These are phyloP conservation scores for Nineta flava DNA, from an alignment of 2,888 invertebrate genomes.

Conservation along the genomic window DNA sequence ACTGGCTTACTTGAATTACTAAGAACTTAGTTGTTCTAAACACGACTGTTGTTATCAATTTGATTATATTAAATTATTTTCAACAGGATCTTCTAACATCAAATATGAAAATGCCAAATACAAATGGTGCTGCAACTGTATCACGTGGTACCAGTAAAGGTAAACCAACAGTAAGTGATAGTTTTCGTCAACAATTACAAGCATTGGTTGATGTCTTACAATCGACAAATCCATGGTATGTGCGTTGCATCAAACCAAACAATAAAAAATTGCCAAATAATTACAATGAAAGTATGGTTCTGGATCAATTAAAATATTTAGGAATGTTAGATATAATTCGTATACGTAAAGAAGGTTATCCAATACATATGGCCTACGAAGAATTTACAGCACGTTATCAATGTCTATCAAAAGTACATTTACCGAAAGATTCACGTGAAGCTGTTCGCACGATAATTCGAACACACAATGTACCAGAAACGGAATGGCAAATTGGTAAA, in stretches of 20 bases:
- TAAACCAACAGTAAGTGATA: slow-evolving; percentile 79
- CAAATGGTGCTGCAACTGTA: slow-evolving; percentile 35
- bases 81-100: slow-evolving; percentile 21
- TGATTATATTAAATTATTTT: background rate
- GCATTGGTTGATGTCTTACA: slow-evolving; percentile 79
- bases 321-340: slow-evolving; percentile 89
- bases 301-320: slow-evolving; percentile 76
- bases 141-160: slow-evolving; percentile 78
- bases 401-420: slow-evolving; percentile 40
- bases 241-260: slow-evolving; percentile 86
- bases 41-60: too few species aligned
- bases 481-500: slow-evolving; percentile 80
- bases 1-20: too few species aligned
- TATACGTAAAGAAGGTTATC: slow-evolving; percentile 79
- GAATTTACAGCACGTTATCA: slow-evolving; percentile 64
- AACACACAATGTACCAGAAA: slow-evolving; percentile 47
- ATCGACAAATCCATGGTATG: slow-evolving; percentile 83
- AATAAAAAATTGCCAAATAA: slow-evolving; percentile 64
- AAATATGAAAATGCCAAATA: slow-evolving; percentile 14
- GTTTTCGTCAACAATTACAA: slow-evolving; percentile 74
- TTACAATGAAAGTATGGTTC: slow-evolving; percentile 63
- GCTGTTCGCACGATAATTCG: slow-evolving; percentile 37
- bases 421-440: slow-evolving; percentile 30
- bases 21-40: too few species aligned
- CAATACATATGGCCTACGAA: slow-evolving; percentile 63